phyloP scores from a whole-genome alignment of 2,113 vertebrate species.

The Eleginops maclovinus region DNA sequence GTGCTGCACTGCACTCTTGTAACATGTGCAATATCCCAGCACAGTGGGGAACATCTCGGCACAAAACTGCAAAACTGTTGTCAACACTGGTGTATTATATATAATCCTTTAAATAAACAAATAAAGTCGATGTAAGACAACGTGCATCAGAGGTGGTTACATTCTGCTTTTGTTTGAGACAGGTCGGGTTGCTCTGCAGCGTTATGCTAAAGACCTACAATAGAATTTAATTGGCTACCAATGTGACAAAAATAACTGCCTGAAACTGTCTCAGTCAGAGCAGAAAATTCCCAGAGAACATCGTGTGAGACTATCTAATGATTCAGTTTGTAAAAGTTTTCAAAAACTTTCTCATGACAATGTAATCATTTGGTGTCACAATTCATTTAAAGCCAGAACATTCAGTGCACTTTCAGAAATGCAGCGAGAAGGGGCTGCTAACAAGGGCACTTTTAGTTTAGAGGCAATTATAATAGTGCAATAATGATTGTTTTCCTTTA shows the following conservation, averaged over 20 bases:
- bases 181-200: constrained; percentile 7
- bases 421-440: constrained; percentile 20
- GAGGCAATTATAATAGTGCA: constrained; percentile 25
- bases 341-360: constrained; percentile 41
- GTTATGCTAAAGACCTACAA: constrained; percentile 52
- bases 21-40: neutral
- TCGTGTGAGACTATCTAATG: constrained; percentile 65
- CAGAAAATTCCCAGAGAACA: constrained; percentile 25
- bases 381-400: constrained; percentile 40
- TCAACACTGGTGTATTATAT: neutral
- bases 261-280: constrained; percentile 42
- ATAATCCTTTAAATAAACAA: too few species aligned
- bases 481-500: constrained; percentile 22
- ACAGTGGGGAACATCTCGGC: neutral
- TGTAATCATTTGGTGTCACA: constrained; percentile 54
- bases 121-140: neutral
- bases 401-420: neutral
- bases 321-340: constrained; percentile 65
- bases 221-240: constrained; percentile 66
- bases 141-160: constrained; percentile 1
- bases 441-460: constrained; percentile 31
- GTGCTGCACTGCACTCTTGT: constrained; percentile 6
- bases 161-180: constrained; percentile 17
- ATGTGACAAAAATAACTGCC: constrained; percentile 66
- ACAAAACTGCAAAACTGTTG: neutral